These are phyloP conservation scores for Alectoris magna DNA, from an alignment of 2,797 vertebrate genomes.

Conservation along the genomic window DNA sequence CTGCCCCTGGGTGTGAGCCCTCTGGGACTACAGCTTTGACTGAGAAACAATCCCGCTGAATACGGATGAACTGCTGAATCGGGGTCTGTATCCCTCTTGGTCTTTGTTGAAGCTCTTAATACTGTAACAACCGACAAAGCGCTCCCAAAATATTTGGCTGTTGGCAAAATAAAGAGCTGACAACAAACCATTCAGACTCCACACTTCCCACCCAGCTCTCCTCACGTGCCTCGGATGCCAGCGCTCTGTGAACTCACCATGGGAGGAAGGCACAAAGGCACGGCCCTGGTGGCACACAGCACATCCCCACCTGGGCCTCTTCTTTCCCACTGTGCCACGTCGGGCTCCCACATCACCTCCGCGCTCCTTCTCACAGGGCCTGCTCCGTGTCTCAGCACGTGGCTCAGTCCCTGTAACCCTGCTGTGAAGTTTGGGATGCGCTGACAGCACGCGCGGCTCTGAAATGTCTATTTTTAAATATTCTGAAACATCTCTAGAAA, in stretches of 20 bases:
- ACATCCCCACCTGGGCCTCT: accelerated
- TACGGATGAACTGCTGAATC: background rate
- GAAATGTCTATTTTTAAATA: background rate
- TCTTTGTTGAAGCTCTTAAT: background rate
- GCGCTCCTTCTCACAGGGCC: accelerated
- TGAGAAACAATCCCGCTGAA: background rate
- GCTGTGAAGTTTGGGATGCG: background rate
- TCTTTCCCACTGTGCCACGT: background rate
- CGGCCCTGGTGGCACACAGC: accelerated
- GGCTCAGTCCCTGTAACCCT: accelerated
- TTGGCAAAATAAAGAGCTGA: background rate
- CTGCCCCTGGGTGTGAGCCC: background rate
- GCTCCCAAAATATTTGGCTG: background rate
- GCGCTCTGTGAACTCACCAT: accelerated
- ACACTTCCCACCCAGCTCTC: background rate
- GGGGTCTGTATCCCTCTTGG: background rate
- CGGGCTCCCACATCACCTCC: background rate
- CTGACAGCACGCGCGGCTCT: background rate
- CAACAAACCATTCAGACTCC: background rate
- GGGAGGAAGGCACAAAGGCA: accelerated
- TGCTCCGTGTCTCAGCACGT: accelerated
- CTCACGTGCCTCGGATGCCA: no score
- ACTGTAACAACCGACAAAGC: background rate
- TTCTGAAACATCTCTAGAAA: conserved; percentile 23
- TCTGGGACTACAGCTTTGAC: background rate